Base-by-base conservation (phyloP, 1,140 invertebrate species). In the Drosophila subobscura region DNA sequence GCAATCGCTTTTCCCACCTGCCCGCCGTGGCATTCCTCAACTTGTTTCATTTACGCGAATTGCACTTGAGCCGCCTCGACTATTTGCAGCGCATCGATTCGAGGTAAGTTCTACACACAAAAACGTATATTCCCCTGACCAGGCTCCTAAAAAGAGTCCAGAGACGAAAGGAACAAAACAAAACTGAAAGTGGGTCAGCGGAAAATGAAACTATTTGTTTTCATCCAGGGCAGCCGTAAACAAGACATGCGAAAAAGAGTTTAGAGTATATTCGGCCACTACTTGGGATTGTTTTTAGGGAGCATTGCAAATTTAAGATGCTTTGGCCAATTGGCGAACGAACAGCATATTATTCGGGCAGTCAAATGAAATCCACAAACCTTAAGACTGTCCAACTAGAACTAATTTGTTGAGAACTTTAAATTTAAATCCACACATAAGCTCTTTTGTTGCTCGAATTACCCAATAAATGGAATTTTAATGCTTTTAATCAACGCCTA, bases 21-120 rank as follows among this genome's bases (percentile, higher is more conserved):
- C 93, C 95, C 22, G 93, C 94, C 3, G 93, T 96, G 41, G 96
- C 96, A 68, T 97, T 97, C 86, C 94, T 95, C 80, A 96, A 96
- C 91, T 92, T 97, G 37, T 96, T 96, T 83, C 94, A 96, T 91
- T 92, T 97, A 59, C 94, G 94, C 84, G 94, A 93, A 78, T 92
- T 97, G 71, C 94, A 94, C 81, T 92, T 97, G 83, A 94, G 95
- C 90, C 92, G 94, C 90, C 91, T 96, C 91, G 93, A 93, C 88
- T 92, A 93, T 60, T 93, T 97, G 68, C 91, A 92, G 50, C 92
- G 92, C 74, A 95, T 97, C 58, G 94, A 96, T 92, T 93, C 94
- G 7, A 93, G 91, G 91, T 92, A 91, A 91, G 90, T 89, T 49
- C 47, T 44, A 10, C 16, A 20, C 22, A 45, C 40, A 33, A 67